These are phyloP conservation scores for Pangasius krempfi DNA, from an alignment of 2,797 vertebrate species.

Conservation along the genomic window DNA sequence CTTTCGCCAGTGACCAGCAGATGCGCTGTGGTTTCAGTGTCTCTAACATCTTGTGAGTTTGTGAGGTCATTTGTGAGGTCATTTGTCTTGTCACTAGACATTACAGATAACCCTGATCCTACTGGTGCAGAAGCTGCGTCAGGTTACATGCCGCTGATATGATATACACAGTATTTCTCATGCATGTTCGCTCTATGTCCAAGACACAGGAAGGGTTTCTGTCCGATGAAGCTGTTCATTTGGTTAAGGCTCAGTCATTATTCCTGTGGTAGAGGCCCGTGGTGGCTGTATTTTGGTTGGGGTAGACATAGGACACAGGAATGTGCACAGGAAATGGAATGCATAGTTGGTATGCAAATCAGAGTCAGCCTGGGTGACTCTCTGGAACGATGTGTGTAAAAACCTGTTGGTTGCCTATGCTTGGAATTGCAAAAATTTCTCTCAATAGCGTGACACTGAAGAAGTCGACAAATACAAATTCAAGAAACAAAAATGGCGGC, in stretches of 20 bases:
- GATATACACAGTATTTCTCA: neutral
- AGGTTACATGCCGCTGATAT: neutral
- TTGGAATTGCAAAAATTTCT: neutral
- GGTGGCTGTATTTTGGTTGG: constrained; percentile 33
- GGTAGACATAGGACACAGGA: constrained; percentile 55
- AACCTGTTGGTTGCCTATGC: constrained; percentile 16
- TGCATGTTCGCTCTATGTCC: neutral
- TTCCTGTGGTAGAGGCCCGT: neutral
- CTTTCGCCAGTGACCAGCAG: neutral
- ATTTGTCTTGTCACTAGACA: neutral
- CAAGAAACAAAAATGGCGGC: neutral
- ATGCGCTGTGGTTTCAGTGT: neutral
- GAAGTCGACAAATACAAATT: too few species aligned
- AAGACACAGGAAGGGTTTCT: constrained; percentile 10
- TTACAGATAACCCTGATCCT: neutral
- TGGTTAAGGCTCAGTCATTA: neutral
- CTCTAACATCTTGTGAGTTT: neutral
- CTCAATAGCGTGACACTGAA: neutral
- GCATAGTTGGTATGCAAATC: constrained; percentile 71
- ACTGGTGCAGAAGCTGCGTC: neutral
- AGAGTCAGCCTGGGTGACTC: constrained; percentile 63
- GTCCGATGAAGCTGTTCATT: neutral
- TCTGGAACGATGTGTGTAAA: constrained; percentile 62
- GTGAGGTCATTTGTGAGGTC: neutral
- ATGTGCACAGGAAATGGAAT: constrained; percentile 67